Percentiles rank a stretch among this genome's conserved stretches.
Evolutionary conservation across 2,113 vertebrate genomes (phyloP).

Genomic region (Benitochromis conjunctus): DNA sequence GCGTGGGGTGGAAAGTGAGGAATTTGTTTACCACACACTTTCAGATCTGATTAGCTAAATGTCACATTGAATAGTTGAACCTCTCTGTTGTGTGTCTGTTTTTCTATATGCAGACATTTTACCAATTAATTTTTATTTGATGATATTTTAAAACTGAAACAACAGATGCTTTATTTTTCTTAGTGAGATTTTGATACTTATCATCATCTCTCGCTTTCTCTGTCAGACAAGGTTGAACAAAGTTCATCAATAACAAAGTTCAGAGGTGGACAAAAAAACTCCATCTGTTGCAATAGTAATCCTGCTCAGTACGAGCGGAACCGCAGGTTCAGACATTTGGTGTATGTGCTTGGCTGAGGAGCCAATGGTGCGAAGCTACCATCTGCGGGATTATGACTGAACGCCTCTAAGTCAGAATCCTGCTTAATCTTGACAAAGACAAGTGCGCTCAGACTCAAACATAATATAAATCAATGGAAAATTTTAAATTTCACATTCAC

Average conservation of each 20-base stretch:
- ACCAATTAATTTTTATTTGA: neutral
- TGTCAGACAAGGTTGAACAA: neutral
- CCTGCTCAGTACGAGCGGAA: no score
- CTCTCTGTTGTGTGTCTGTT: neutral
- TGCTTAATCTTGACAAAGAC: slow-evolving; percentile 4
- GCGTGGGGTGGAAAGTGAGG: neutral
- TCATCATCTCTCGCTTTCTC: neutral
- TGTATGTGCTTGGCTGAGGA: no score
- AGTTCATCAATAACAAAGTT: neutral
- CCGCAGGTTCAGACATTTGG: no score
- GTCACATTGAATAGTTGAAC: slow-evolving; percentile 46
- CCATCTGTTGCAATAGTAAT: no score
- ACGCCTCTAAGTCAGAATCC: no score
- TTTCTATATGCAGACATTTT: neutral
- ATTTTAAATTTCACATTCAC: slow-evolving; percentile 24
- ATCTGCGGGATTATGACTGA: no score
- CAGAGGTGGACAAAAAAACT: neutral
- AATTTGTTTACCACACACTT: slow-evolving; percentile 52
- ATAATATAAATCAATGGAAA: slow-evolving; percentile 22
- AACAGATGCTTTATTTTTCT: neutral
- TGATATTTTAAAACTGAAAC: neutral
- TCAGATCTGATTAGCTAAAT: slow-evolving; percentile 57
- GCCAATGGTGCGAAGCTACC: no score
- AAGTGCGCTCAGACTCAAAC: neutral
- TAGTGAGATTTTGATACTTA: neutral